phyloP scores from a whole-genome alignment of 2,113 vertebrate genomes.

The Morone saxatilis region DNA sequence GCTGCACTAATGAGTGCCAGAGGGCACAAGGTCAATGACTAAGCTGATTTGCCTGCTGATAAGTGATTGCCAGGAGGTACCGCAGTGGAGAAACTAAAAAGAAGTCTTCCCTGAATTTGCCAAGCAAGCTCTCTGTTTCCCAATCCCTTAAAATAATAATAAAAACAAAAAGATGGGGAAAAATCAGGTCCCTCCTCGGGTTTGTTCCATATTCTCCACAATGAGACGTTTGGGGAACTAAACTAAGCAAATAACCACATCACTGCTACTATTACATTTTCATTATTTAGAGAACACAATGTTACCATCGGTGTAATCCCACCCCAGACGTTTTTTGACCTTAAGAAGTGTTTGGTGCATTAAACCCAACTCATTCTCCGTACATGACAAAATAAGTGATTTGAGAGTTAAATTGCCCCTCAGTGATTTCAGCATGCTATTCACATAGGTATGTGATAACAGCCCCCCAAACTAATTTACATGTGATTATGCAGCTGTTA shows the following conservation, averaged over 20 bases:
- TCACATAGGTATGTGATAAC: slow-evolving; percentile 78
- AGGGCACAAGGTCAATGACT: slow-evolving; percentile 81
- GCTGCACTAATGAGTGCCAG: slow-evolving; percentile 79
- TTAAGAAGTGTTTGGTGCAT: slow-evolving; percentile 57
- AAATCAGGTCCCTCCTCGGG: background rate
- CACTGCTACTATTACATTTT: slow-evolving; percentile 14
- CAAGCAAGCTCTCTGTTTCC: background rate
- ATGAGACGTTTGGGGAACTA: background rate
- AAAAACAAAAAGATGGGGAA: background rate
- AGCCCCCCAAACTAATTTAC: slow-evolving; percentile 77
- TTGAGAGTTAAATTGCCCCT: slow-evolving; percentile 70
- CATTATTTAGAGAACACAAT: slow-evolving; percentile 40
- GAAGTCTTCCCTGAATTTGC: slow-evolving; percentile 25
- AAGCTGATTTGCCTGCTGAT: slow-evolving; percentile 85
- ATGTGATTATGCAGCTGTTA: slow-evolving; percentile 83
- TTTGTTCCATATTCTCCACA: background rate
- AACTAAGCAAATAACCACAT: slow-evolving; percentile 24
- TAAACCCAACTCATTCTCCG: slow-evolving; percentile 42
- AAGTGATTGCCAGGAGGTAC: slow-evolving; percentile 69
- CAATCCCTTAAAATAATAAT: background rate
- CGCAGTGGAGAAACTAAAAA: slow-evolving; percentile 46
- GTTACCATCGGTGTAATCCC: slow-evolving; percentile 24
- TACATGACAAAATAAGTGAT: slow-evolving; percentile 59
- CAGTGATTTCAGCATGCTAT: slow-evolving; percentile 72
- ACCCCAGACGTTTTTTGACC: slow-evolving; percentile 43